phyloP scores from a whole-genome alignment of 2,888 invertebrate species.

The Sesamia inferens region DNA sequence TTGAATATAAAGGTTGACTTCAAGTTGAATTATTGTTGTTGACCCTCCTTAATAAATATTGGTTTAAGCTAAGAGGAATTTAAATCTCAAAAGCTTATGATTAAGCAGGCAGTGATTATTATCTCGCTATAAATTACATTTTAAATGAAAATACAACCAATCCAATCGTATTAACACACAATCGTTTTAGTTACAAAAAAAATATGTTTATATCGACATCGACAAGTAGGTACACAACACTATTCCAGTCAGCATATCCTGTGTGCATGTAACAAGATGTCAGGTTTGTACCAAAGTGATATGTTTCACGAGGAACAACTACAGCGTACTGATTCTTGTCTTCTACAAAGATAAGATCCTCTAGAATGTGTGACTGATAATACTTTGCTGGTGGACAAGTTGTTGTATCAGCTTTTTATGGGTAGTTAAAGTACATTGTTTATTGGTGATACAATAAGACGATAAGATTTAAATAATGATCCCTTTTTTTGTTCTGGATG shows the following conservation, averaged over 20 bases:
- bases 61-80: not conserved
- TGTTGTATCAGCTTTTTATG: not conserved
- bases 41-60: not conserved
- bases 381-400: not conserved
- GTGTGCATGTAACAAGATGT: constrained; percentile 60
- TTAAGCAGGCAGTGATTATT: not conserved
- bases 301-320: constrained; percentile 35
- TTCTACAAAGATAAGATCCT: not conserved
- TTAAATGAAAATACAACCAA: too few species aligned
- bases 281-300: constrained; percentile 58
- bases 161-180: too few species aligned
- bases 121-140: too few species aligned
- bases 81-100: not conserved
- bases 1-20: not conserved
- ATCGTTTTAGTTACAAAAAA: not conserved
- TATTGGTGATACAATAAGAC: not conserved
- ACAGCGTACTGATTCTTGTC: constrained; percentile 22
- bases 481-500: not conserved
- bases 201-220: constrained; percentile 27
- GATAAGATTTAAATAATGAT: not conserved
- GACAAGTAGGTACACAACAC: constrained; percentile 24
- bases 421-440: too few species aligned
- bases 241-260: constrained; percentile 51
- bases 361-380: not conserved
- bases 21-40: not conserved